Base-by-base conservation (phyloP, 1,140 invertebrate species). In the Nephila pilipes region DNA sequence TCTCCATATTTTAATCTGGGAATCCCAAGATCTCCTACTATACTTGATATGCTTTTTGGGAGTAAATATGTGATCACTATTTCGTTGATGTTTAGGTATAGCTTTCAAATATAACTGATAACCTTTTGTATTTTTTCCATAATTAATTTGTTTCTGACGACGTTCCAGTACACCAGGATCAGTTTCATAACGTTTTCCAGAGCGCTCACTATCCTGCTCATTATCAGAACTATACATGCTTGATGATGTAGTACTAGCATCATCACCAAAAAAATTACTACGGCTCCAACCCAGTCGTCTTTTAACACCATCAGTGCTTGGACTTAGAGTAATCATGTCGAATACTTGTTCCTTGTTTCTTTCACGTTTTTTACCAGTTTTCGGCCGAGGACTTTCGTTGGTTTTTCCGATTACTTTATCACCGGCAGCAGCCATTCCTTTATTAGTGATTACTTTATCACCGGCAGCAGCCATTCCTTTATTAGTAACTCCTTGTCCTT, bases 71-170 rank as follows among this genome's bases (percentile, higher is more conserved):
- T 99, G 97, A 20, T 97, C 96, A 85, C 96, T 96, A 46, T 95
- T 96, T 55, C 98, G 96, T 94, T 97, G 95, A 32, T 96, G 95
- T 94, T 96, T 97, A 87, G 98, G 97, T 65, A 99, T 96, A 93
- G 96, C 94, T 94, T 96, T 95, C 1, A 96, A 95, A 94, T 99
- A 99, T 95, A 97, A 97, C 87, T 97, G 97, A 95, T 99, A 99
- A 63, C 97, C 98, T 93, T 97, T 95, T 18, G 98, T 99, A 95
- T 98, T 99, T 96, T 99, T 99, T 32, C 98, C 98, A 96, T 98
- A 99, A 95, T 99, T 98, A 95, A 99, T 98, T 95, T 99, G 98
- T 95, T 99, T 99, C 95, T 99, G 98, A 90, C 98, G 96, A 93
- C 98, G 96, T 57, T 96, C 95, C 92, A 99, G 95, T 16, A 98